Base-by-base conservation (phyloP, 2,888 invertebrate genomes). In the Ecdyonurus torrentis region DNA sequence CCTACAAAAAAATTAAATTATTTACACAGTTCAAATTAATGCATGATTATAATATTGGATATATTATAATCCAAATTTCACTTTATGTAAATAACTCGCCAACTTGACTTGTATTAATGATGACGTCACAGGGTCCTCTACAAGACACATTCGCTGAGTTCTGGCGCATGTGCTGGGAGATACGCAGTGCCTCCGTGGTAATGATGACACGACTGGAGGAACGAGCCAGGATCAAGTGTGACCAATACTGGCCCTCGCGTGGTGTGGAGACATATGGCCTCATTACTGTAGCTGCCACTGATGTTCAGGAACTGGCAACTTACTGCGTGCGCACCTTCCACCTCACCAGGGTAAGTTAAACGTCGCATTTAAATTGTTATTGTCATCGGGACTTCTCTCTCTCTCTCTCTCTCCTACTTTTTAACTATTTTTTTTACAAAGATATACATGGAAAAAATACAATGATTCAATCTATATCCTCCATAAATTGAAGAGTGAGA, bases 191-290 rank as follows among this genome's bases (percentile, higher is more conserved):
- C 15, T 95, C 94, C 0, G 92, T 99, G 69, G 98, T 99, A 1
- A 99, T 99, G 99, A 95, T 99, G 94, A 99, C 99, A 0, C 92
- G 95, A 70, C 77, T 99, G 65, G 99, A 99, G 75, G 99, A 99
- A 73, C 81, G 98, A 62, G 93, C 95, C 1, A 81, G 98, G 70
- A 93, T 95, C 67, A 97, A 98, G 75, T 98, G 97, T 75, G 91
- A 95, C 74, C 91, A 97, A 74, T 99, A 99, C 74, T 99, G 99
- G 99, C 99, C 98, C 0, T 63, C 68, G 10, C 83, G 96, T 50
- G 98, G 96, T 10, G 87, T 92, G 1, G 96, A 97, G 72, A 89
- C 89, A 0, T 99, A 99, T 72, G 98, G 97, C 3, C 84, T 87
- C 72, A 94, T 99, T 84, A 90, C 91, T 58, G 89, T 99, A 1